Evolutionary conservation across 2,797 vertebrate genomes (phyloP).

Genomic region (Mastacembelus armatus): DNA sequence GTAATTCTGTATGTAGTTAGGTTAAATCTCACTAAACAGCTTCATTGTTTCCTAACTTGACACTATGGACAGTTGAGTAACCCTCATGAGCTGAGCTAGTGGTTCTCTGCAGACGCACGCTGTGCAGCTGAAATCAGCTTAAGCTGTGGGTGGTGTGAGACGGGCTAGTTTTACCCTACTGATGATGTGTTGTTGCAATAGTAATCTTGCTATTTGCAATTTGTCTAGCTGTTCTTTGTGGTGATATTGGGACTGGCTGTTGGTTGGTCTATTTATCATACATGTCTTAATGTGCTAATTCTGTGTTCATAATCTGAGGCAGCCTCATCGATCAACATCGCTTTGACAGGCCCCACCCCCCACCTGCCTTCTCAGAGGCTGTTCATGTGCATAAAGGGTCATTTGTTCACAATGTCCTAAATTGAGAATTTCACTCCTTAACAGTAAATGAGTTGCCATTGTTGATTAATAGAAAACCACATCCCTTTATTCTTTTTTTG

Average conservation of each 20-base stretch:
- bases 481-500: constrained; percentile 52
- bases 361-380: constrained; percentile 71
- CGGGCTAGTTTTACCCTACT: too few relatives aligned
- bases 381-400: constrained; percentile 89
- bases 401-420: constrained; percentile 92
- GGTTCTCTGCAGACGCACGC: constrained; percentile 36
- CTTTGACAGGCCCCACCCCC: constrained; percentile 84
- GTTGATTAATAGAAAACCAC: constrained; percentile 91
- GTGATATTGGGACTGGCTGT: constrained; percentile 68
- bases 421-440: constrained; percentile 89
- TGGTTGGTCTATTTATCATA: constrained; percentile 86
- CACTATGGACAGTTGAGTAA: constrained; percentile 9
- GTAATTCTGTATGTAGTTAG: background rate
- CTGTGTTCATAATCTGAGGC: constrained; percentile 89
- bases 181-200: too few relatives aligned
- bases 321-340: constrained; percentile 93
- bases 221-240: constrained; percentile 70
- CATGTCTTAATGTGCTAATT: constrained; percentile 88
- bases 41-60: constrained; percentile 11
- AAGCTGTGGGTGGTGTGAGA: constrained; percentile 72
- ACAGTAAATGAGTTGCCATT: constrained; percentile 93
- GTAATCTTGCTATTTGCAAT: too few relatives aligned
- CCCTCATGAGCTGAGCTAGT: constrained; percentile 12
- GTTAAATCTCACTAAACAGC: constrained; percentile 3
- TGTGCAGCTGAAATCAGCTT: constrained; percentile 51